These are phyloP conservation scores for Eupithecia vulgata DNA, from an alignment of 2,888 invertebrate genomes.

Conservation along the genomic window DNA sequence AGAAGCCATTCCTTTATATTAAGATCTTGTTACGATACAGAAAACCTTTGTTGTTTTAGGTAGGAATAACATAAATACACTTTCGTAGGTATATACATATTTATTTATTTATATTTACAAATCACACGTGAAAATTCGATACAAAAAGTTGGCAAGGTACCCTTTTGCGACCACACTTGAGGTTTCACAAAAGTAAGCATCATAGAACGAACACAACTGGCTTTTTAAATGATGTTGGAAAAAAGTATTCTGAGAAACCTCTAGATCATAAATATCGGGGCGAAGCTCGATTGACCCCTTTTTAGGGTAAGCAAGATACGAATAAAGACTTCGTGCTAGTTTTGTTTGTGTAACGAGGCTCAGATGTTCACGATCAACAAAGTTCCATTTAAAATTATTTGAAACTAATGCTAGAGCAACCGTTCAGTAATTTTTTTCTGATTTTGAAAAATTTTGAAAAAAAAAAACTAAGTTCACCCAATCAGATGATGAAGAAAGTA, in stretches of 20 bases:
- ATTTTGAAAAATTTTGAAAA: background rate
- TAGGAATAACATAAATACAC: background rate
- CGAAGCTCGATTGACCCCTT: background rate
- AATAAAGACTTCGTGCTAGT: background rate
- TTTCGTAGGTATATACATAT: slow-evolving; percentile 33
- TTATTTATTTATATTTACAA: slow-evolving; percentile 44
- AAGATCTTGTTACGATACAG: background rate
- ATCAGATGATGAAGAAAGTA: background rate
- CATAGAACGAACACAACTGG: slow-evolving; percentile 31
- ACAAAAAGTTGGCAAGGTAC: slow-evolving; percentile 32
- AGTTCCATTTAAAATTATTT: background rate
- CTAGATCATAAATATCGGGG: background rate
- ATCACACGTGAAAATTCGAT: slow-evolving; percentile 39
- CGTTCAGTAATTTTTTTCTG: background rate
- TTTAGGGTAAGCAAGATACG: background rate
- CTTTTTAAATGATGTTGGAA: slow-evolving; percentile 7
- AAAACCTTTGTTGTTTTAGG: background rate
- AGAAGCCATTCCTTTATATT: background rate
- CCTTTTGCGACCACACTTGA: slow-evolving; percentile 37
- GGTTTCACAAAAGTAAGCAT: slow-evolving; percentile 31
- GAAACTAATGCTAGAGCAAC: background rate
- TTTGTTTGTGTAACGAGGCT: background rate
- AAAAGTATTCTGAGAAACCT: background rate
- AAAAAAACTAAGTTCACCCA: background rate
- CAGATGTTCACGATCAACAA: background rate